Conservation (phyloP, 1,140 invertebrate genomes). For the Ips nitidus region DNA sequence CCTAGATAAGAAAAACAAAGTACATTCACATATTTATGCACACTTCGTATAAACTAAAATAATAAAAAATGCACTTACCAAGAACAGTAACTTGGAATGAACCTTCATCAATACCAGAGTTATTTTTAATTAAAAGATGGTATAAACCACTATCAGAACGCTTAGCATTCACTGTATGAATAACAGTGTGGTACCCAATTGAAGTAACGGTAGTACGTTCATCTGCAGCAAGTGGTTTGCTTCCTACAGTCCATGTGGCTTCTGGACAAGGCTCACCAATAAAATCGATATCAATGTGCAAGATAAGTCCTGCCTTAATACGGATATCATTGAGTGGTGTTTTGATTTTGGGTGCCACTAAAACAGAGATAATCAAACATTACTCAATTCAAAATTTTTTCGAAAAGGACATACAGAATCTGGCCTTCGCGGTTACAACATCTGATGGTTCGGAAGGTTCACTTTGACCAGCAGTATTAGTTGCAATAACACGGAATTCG, state of each 20-base stretch:
- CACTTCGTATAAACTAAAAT: conserved; percentile 11
- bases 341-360: conserved; percentile 89
- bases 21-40: neutral
- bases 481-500: conserved; percentile 93
- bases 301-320: conserved; percentile 88
- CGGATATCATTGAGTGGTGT: conserved; percentile 84
- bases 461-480: conserved; percentile 93
- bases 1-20: too few relatives aligned
- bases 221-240: conserved; percentile 69
- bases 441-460: conserved; percentile 94
- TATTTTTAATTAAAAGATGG: conserved; percentile 79
- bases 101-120: conserved; percentile 86
- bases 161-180: conserved; percentile 88
- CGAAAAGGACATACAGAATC: conserved; percentile 61
- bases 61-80: conserved; percentile 53
- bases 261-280: conserved; percentile 88
- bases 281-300: conserved; percentile 91
- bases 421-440: conserved; percentile 80
- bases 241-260: conserved; percentile 80
- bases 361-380: conserved; percentile 38
- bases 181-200: conserved; percentile 87
- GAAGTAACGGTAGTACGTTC: conserved; percentile 84
- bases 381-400: neutral
- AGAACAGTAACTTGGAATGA: conserved; percentile 87
- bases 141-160: conserved; percentile 83